Percentiles rank a stretch among this genome's conserved stretches.
phyloP scores from a whole-genome alignment of 2,113 vertebrate genomes.

The Trogon melanurus region DNA sequence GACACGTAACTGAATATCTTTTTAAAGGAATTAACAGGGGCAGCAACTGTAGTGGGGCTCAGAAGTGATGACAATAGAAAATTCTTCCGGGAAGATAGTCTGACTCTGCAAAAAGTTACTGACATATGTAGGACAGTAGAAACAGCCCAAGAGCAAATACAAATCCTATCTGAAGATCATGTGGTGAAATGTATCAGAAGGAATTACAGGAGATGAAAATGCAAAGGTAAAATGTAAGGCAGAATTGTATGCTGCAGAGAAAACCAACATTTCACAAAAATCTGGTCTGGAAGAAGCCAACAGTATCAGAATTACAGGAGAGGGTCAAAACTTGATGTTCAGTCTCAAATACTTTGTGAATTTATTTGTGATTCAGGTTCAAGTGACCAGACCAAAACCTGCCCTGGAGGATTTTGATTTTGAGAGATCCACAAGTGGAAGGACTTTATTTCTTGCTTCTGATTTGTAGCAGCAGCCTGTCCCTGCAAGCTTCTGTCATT shows the following conservation, averaged over 20 bases:
- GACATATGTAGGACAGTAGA: constrained; percentile 68
- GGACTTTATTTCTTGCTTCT: not conserved
- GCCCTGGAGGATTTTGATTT: not conserved
- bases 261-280: accelerated
- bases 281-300: not conserved
- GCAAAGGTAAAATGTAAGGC: not conserved
- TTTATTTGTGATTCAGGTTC: not conserved
- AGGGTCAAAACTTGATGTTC: not conserved
- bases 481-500: not conserved
- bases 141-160: constrained; percentile 38
- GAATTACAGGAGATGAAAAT: not conserved
- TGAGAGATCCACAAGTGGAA: not conserved
- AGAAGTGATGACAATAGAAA: constrained; percentile 69
- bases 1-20: not conserved
- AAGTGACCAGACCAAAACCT: not conserved
- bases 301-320: not conserved
- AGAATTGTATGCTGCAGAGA: not conserved
- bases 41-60: constrained; percentile 29
- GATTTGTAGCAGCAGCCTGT: not conserved
- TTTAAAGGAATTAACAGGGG: constrained; percentile 65
- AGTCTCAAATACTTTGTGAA: not conserved
- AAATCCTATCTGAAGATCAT: not conserved
- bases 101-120: constrained; percentile 70
- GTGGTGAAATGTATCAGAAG: not conserved
- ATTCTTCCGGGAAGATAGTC: constrained; percentile 53